Evolutionary conservation across 2,888 invertebrate genomes (phyloP), one percentile per base, ranked within the genome.

Genomic region (Helobdella robusta): DNA sequence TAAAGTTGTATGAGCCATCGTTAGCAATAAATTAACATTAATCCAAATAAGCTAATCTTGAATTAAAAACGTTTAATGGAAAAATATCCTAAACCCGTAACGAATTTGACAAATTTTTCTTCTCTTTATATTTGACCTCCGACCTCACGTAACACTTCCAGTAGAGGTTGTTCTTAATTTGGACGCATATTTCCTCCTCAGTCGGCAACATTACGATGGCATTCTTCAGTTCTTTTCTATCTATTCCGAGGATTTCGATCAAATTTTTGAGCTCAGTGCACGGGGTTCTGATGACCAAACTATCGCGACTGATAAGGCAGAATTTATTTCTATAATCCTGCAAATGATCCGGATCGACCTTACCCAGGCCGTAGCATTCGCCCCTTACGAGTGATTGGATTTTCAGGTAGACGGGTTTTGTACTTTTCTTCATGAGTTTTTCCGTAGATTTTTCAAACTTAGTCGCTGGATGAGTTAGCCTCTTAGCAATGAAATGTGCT

Each of bases 291-390:
- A 60, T 60, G 60, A 60, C 20, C 25, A 46, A 25, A 25, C 60
- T 40, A 5, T 40, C 32, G 34, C 30, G 40, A 5, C 60, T 40
- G 25, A 60, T 40, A 5, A 60, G 23, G 46, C 60, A 60, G 25
- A 60, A 60, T 18, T 46, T 35, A 25, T 32, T 32, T 1, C 44
- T 20, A 8, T 40, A n/a, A 1, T 60, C 25, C 8, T n/a, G 3
- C 40, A 60, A 28, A n/a, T 36, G 20, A 2, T 40, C 60, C n/a
- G 46, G n/a, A n/a, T 44, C 23, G 25, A 60, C 18, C n/a, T 60
- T 60, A n/a, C 60, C 60, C 2, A 60, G 40, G 6, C 60, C 60
- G 44, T 60, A 60, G 28, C 60, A 40, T 25, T 60, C 60, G 1
- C 40, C 40, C 46, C 11, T n/a, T n/a, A 44, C n/a, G 0, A 60